Evolutionary conservation across 2,888 invertebrate species (phyloP), one percentile per base, ranked within the genome.

Genomic region (Amitus sp.): DNA sequence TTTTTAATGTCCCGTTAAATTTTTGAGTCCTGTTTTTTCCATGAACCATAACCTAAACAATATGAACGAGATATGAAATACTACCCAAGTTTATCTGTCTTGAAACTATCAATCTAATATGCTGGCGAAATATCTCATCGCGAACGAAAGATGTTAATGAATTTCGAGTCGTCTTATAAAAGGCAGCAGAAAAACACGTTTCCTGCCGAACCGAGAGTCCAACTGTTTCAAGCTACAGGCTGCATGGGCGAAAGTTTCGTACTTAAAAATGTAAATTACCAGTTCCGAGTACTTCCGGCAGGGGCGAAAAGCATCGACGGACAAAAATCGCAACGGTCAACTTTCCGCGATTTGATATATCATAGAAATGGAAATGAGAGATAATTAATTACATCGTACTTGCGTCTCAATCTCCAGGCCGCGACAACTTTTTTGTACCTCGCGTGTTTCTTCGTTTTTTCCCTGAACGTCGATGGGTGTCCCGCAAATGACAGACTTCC

Each of bases 251-350:
- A 73, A 74, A 70, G 69, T 73, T 68, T 66, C 68, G 69, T 70
- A 70, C 71, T 71, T 68, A 60, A 65, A 62, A 68, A 64, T 73
- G 73, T 66, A 75, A 77, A 77, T 75, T 75, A 75, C 70, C 70
- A 74, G 73, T 67, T 67, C 62, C 59, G 54, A 51, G 60, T 52
- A 70, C 69, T 70, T 74, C 74, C 74, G 74, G 62, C 62, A 67
- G 66, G 50, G 66, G 55, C 74, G 74, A 72, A 74, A 73, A 57
- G 66, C 66, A 66, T 68, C 68, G 65, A 59, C 61, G 59, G 60
- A 65, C 50, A 45, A 60, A 42, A 23, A 49, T 10, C 54, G 42
- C 54, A 10, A 50, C 48, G 49, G 7, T 37, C 46, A 18, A n/a
- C 7, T 40, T 40, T 40, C 17, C 40, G 3, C 15, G 15, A 23